Evolutionary conservation across 2,113 vertebrate genomes (phyloP), one percentile per base, ranked within the genome.

Genomic region (Melanerpes formicivorus): DNA sequence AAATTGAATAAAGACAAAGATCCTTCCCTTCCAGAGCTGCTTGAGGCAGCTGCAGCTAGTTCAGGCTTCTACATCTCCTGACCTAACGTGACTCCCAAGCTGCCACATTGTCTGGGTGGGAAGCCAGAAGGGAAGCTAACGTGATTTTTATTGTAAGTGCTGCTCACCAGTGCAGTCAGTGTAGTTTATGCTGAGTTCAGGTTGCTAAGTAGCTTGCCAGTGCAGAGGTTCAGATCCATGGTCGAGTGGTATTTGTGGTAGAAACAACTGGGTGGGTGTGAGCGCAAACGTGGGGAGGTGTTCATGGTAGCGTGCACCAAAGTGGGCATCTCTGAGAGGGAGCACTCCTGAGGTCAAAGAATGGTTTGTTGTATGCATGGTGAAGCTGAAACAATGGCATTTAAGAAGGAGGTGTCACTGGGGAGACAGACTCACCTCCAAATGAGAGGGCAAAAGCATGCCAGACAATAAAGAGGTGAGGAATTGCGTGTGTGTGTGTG

Each of bases 31-130:
- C 90, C 46, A 73, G 95, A 80, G 85, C 93, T 76, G 89, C 92
- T 95, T 14, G 19, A 92, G 95, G 97, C 97, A 91, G 97, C 90
- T 91, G 88, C 83, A 81, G 87, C 97, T 84, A 64, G 94, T 88
- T 95, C 90, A 80, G 87, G 50, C 77, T 94, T 93, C 89, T 37
- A 60, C 60, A 23, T 85, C 93, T 93, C 64, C 84, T 97, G 96
- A 96, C 97, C 96, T 88, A 50, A 79, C 56, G n/a, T 95, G 95
- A 93, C 93, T 96, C 92, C 64, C 22, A 60, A 71, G 69, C 93
- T 71, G 63, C 88, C 73, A 27, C 77, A 42, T 37, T 90, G 74
- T 73, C 80, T 83, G 18, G 19, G 76, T 65, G 44, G 70, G 58
- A 69, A 66, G 62, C 22, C 60, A 73, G 37, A 71, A 71, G 29